A percentile compares a stretch with the other conserved stretches of the same genome.
phyloP scores from a whole-genome alignment of 2,797 vertebrate genomes.

The Sphaeramia orbicularis region DNA sequence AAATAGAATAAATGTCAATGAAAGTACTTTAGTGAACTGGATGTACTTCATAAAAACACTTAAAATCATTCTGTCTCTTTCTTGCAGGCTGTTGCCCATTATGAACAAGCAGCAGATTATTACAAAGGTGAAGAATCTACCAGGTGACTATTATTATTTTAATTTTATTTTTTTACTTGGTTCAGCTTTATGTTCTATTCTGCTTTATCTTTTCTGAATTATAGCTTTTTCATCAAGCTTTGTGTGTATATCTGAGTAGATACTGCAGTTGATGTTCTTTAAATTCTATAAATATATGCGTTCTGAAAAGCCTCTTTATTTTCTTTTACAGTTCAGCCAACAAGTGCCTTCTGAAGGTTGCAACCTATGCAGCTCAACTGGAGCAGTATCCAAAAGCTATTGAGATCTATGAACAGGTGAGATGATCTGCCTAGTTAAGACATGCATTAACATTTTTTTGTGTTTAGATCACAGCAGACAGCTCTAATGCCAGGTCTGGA shows the following conservation, averaged over 20 bases:
- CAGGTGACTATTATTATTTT: slow-evolving; percentile 82
- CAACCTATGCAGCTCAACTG: slow-evolving; percentile 92
- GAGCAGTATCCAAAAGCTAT: slow-evolving; percentile 95
- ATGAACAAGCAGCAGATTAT: slow-evolving; percentile 95
- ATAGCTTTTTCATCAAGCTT: background rate
- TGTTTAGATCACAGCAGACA: no score
- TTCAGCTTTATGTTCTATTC: background rate
- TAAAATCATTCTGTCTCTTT: slow-evolving; percentile 6
- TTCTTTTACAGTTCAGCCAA: slow-evolving; percentile 85
- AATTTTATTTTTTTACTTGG: background rate
- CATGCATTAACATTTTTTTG: no score
- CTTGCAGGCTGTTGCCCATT: slow-evolving; percentile 92
- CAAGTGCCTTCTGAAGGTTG: slow-evolving; percentile 96
- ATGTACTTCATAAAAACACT: no score
- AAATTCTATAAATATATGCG: background rate
- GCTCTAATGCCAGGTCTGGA: no score
- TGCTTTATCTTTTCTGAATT: no score
- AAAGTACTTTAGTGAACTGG: no score
- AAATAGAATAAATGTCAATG: no score
- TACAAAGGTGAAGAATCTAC: slow-evolving; percentile 96
- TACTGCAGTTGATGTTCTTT: no score
- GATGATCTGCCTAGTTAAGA: background rate
- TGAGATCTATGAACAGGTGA: slow-evolving; percentile 95
- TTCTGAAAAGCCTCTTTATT: background rate
- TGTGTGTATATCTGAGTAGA: background rate